These are phyloP conservation scores for Aphodius sticticus DNA, from an alignment of 2,888 invertebrate genomes.

Conservation along the genomic window DNA sequence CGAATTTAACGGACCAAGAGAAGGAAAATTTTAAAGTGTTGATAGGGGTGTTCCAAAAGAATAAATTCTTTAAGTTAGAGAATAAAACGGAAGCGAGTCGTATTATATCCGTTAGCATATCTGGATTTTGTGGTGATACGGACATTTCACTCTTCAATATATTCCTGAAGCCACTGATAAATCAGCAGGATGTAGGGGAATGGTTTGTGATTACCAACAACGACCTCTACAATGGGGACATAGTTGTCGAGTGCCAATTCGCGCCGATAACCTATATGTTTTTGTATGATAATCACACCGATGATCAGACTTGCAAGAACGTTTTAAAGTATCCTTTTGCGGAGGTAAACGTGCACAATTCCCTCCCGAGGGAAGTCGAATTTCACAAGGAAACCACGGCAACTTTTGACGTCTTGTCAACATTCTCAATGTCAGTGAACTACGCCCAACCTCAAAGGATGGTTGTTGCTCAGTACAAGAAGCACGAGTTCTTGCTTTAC, in stretches of 20 bases:
- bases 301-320: constrained; percentile 17
- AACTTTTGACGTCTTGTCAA: constrained; percentile 29
- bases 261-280: constrained; percentile 33
- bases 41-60: constrained; percentile 21
- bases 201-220: constrained; percentile 31
- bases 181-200: neutral
- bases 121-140: constrained; percentile 26
- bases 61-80: constrained; percentile 27
- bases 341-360: constrained; percentile 28
- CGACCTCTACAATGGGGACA: constrained; percentile 25
- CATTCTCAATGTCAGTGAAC: constrained; percentile 30
- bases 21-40: constrained; percentile 26
- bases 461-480: constrained; percentile 25
- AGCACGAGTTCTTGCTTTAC: constrained; percentile 29
- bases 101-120: constrained; percentile 26
- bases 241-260: constrained; percentile 20
- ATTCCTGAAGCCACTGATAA: constrained; percentile 20
- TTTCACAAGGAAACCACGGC: constrained; percentile 15
- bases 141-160: constrained; percentile 25
- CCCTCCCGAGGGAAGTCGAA: constrained; percentile 13
- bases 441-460: constrained; percentile 34
- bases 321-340: constrained; percentile 27
- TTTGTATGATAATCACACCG: constrained; percentile 19
- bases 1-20: constrained; percentile 19
- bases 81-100: constrained; percentile 14